phyloP scores from a whole-genome alignment of 2,797 vertebrate genomes.

The Aplochiton taeniatus region DNA sequence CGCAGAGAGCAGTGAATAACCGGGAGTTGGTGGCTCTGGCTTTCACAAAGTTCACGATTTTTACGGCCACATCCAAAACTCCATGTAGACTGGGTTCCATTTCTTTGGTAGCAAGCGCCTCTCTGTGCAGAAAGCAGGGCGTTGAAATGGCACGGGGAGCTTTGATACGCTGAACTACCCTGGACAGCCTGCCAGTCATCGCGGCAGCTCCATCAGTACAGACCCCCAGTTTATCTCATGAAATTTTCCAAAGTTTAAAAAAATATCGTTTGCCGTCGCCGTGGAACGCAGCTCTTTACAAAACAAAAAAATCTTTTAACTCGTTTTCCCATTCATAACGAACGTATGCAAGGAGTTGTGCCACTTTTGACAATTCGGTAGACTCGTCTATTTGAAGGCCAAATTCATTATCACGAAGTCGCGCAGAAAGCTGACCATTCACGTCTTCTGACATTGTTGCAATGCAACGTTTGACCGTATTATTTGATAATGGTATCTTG shows the following conservation, averaged over 20 bases:
- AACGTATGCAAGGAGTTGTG: not conserved
- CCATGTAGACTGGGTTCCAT: not conserved
- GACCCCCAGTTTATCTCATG: not conserved
- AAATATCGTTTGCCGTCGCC: not conserved
- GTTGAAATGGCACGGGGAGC: not conserved
- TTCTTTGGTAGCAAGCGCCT: not conserved
- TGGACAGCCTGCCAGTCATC: not conserved
- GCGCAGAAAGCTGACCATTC: too few relatives aligned
- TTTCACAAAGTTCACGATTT: not conserved
- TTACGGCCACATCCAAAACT: not conserved
- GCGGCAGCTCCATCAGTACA: not conserved
- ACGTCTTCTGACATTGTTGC: too few relatives aligned
- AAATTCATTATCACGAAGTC: too few relatives aligned
- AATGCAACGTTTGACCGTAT: too few relatives aligned
- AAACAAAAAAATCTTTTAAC: not conserved
- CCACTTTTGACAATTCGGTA: not conserved
- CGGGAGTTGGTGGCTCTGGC: too few relatives aligned
- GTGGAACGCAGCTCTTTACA: not conserved
- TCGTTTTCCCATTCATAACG: slow-evolving; percentile 1
- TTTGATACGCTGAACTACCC: not conserved
- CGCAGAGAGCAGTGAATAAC: too few relatives aligned
- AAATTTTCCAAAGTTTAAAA: not conserved
- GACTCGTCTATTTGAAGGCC: too few relatives aligned
- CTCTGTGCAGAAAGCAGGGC: not conserved
- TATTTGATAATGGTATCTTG: too few relatives aligned